Base-by-base conservation (phyloP, 2,888 invertebrate genomes). In the Acronicta alni region DNA sequence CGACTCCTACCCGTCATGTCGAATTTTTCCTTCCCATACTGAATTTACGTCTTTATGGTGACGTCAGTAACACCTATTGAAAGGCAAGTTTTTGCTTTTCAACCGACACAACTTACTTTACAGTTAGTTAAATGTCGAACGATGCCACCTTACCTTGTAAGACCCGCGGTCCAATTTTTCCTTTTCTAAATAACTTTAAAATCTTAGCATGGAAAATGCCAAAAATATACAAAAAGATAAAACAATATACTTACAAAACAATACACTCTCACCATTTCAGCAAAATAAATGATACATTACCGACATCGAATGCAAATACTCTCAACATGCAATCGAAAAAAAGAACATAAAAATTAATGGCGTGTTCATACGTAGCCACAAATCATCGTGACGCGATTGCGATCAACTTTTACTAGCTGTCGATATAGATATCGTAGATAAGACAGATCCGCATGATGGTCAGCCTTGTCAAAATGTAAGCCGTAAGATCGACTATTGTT, bases 351-450 rank as follows among this genome's bases (percentile, higher is more conserved):
- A 43, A 62, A 66, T 52, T 67, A 72, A 77, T 72, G 59, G 68
- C 43, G 47, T 62, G 66, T 56, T 71, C 77, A 73, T 63, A 71
- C 55, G 65, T 42, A 41, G 42, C 63, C 63, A 63, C 69, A 67
- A 73, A 57, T 72, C 65, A 72, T 72, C 69, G 73, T 75, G 69
- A 63, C 52, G 52, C 32, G 79, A 79, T 79, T 68, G 53, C 32
- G 67, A 79, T 79, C 77, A 75, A 79, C 73, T 79, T 79, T 77
- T 79, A 79, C 75, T 61, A 37, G 35, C 63, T 59, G 72, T 75
- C 66, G 71, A 77, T 75, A 63, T 45, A 62, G 65, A 75, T 67
- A 56, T 45, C 53, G 26, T 30, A 55, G 79, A 78, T 78, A 74
- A 69, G 37, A 38, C 16, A 55, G 55, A 75, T 61, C 46, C 46